Conservation (phyloP, 2,113 vertebrate genomes). For the Varanus salvator region DNA sequence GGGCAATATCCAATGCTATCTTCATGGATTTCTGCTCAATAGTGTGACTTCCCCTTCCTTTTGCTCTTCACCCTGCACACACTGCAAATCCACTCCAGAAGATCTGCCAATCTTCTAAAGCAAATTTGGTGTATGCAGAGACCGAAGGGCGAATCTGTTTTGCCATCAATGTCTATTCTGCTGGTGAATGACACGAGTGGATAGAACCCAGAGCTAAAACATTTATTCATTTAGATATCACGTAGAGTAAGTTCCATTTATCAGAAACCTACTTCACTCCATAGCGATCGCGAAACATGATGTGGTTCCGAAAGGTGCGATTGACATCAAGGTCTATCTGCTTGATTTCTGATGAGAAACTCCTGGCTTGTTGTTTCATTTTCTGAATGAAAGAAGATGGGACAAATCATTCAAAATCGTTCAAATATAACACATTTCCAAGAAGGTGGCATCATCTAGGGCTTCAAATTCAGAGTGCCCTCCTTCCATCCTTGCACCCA, state of each 20-base stretch:
- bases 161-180: too few relatives aligned
- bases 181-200: neutral
- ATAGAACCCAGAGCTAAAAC: neutral
- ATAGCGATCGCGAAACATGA: constrained; percentile 94
- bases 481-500: too few relatives aligned
- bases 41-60: too few relatives aligned
- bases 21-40: too few relatives aligned
- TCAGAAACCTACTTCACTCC: constrained; percentile 86
- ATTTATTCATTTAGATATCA: neutral
- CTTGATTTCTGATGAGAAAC: constrained; percentile 88
- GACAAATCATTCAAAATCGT: constrained; percentile 27
- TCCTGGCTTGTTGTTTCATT: constrained; percentile 90
- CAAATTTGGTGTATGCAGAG: too few relatives aligned
- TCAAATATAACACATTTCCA: neutral
- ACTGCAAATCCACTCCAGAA: too few relatives aligned
- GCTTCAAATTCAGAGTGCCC: too few relatives aligned
- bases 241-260: neutral
- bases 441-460: neutral
- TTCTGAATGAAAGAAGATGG: constrained; percentile 69
- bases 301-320: constrained; percentile 93
- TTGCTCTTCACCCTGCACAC: too few relatives aligned
- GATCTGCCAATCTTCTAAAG: too few relatives aligned
- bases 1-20: too few relatives aligned
- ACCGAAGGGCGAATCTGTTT: too few relatives aligned
- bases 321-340: constrained; percentile 94